Base-by-base conservation (phyloP, 1,140 invertebrate species). In the Phymastichus coffea region DNA sequence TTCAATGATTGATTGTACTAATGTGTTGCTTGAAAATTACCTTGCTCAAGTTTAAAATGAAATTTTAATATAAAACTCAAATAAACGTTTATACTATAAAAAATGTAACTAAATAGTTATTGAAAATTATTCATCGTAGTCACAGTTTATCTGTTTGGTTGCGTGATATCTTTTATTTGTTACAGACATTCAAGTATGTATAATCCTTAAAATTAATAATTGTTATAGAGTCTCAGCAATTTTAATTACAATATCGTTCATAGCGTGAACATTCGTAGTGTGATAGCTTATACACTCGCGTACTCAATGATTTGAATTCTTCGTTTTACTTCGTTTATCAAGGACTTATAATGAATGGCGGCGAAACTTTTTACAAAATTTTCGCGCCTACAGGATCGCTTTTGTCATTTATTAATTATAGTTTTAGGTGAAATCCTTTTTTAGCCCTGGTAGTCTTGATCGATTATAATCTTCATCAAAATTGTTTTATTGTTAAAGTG, bases 171-270 rank as follows among this genome's bases (percentile, higher is more conserved):
- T 71, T 77, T 78, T 79, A 77, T 79, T 79, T 69, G 76, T 79
- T 78, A 78, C 75, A 77, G 75, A 79, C 75, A 77, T 76, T 73
- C 69, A 76, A 57, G 75, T 76, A 74, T 74, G 73, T 71, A 78
- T 78, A 77, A 76, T 79, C 65, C 73, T 74, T 78, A 74, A 67
- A 69, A 65, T 74, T 63, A 53, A 73, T 74, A 77, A 61, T 48
- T 72, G 70, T 66, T 77, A 76, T 75, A 76, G 71, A 76, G 61
- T 73, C 73, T 76, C 66, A 75, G 70, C 66, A 74, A 76, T 71
- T 61, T 67, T 63, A 61, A 65, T 71, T 68, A 71, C 67, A 71
- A 53, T 61, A 57, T 65, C 51, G 23, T 51, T 46, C 46, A 55
- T 54, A 37, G 37, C 25, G 20, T 2, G 30, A 55, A 60, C 15